Conservation (phyloP, 2,797 vertebrate species). For the Protosalanx chinensis region DNA sequence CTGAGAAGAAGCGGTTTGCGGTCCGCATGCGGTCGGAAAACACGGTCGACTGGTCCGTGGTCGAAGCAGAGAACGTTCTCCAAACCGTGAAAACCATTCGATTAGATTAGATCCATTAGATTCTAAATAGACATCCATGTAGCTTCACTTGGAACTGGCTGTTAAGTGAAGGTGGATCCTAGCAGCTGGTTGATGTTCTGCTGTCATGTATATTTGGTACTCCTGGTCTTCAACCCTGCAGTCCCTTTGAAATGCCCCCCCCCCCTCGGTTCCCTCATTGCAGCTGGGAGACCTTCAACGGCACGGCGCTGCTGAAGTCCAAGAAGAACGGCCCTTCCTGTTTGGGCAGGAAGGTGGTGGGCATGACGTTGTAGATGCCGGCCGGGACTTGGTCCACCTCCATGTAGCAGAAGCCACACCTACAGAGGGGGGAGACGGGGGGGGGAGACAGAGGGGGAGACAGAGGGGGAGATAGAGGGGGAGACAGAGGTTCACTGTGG, state of each 20-base stretch:
- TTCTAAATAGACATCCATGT: neutral
- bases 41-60: neutral
- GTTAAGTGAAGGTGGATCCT: neutral
- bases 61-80: neutral
- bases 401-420: slow-evolving; percentile 97
- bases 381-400: slow-evolving; percentile 83
- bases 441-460: slow-evolving; percentile 54
- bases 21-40: neutral
- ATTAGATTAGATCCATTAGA: too few relatives aligned
- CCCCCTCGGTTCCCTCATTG: slow-evolving; percentile 71
- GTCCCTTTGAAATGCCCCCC: neutral
- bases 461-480: slow-evolving; percentile 48
- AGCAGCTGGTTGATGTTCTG: neutral
- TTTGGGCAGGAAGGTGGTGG: slow-evolving; percentile 93
- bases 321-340: slow-evolving; percentile 98
- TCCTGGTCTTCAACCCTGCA: neutral
- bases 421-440: slow-evolving; percentile 39
- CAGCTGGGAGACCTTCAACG: slow-evolving; percentile 87
- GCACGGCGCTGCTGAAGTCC: slow-evolving; percentile 82
- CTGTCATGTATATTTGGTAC: neutral
- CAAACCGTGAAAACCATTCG: neutral
- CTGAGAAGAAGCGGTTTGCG: slow-evolving; percentile 44
- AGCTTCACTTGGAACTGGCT: neutral
- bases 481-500: neutral
- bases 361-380: slow-evolving; percentile 92